A percentile compares a stretch with the other conserved stretches of the same genome.
These are phyloP conservation scores for Caretta caretta DNA, from an alignment of 2,113 vertebrate species.

Conservation along the genomic window DNA sequence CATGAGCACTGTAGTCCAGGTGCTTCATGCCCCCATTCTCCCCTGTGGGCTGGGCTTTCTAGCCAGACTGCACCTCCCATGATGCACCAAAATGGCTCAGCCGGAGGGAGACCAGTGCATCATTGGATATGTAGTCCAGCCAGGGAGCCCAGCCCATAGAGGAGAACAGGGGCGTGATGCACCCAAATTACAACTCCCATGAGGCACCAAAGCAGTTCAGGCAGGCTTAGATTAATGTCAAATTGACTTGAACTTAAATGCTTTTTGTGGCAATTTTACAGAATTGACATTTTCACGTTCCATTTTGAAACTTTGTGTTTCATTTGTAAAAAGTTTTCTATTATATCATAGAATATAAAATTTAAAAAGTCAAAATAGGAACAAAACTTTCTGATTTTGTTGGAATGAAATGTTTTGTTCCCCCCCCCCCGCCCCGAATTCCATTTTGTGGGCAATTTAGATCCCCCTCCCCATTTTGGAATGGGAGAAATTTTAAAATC, in stretches of 20 bases:
- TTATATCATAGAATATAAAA: background rate
- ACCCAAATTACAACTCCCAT: background rate
- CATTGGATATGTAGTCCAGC: background rate
- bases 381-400: constrained; percentile 40
- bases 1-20: background rate
- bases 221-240: background rate
- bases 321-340: background rate
- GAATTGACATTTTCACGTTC: background rate
- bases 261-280: background rate
- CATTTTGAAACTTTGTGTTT: constrained; percentile 11
- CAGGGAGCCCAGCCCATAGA: background rate
- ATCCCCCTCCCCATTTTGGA: background rate
- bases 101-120: background rate
- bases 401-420: background rate
- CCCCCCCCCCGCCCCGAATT: background rate
- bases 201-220: background rate
- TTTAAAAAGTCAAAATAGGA: background rate
- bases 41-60: background rate
- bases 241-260: background rate
- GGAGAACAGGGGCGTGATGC: background rate
- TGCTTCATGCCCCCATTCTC: background rate
- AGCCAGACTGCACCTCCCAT: background rate
- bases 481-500: background rate
- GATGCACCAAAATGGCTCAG: background rate
- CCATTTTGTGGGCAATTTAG: background rate